Evolutionary conservation across 92 coral and sea anemone genomes (phyloP).

Genomic region (Epizoanthus stellaris): DNA sequence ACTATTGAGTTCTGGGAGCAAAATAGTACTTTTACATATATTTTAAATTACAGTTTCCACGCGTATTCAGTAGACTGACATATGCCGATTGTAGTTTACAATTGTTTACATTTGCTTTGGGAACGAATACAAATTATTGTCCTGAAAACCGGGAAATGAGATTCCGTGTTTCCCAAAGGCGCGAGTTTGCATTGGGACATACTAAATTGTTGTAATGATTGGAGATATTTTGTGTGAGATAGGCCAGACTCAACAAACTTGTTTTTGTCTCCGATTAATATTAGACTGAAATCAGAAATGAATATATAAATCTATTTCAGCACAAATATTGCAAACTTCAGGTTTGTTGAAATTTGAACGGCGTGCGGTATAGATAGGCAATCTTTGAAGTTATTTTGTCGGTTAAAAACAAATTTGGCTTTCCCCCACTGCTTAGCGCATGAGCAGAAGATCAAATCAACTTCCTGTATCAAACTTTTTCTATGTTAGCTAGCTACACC

Average conservation of each 20-base stretch:
- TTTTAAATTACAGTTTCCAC: conserved; percentile 4
- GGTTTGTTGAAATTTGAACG: background rate
- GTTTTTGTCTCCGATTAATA: conserved; percentile 17
- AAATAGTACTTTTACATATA: background rate
- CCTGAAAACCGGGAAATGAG: conserved; percentile 21
- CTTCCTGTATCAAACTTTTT: no score
- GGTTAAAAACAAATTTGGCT: no score
- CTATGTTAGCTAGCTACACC: no score
- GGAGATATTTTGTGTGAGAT: conserved; percentile 10
- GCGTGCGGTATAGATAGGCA: background rate
- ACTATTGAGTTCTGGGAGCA: background rate
- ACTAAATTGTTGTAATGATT: background rate
- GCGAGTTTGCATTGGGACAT: conserved; percentile 22
- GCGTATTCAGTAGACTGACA: background rate
- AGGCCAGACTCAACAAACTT: background rate
- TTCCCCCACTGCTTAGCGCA: no score
- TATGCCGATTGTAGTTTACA: conserved; percentile 25
- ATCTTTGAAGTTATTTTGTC: no score
- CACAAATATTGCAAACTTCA: background rate
- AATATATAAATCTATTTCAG: no score
- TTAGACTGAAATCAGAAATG: background rate
- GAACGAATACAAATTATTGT: conserved; percentile 23
- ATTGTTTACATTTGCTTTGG: conserved; percentile 37
- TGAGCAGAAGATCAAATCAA: no score
- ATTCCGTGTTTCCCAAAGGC: conserved; percentile 2